These are phyloP conservation scores for Oikopleura albicans DNA, from an alignment of 23 tunicate genomes.

Conservation along the genomic window DNA sequence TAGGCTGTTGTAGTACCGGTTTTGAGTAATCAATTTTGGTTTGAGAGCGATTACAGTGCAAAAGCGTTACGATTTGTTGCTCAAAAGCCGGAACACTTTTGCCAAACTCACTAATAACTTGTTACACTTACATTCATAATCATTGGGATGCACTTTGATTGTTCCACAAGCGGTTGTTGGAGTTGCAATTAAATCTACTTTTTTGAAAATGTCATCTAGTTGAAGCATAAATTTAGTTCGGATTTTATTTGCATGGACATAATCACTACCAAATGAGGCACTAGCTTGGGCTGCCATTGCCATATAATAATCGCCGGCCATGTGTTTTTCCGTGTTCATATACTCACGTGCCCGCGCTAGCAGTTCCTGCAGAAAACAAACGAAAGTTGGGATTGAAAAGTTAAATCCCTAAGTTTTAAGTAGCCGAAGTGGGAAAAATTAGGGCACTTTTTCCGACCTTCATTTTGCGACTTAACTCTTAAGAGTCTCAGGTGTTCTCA, in stretches of 20 bases:
- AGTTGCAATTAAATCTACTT: conserved; percentile 4
- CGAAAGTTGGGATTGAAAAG: no score
- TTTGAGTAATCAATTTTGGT: no score
- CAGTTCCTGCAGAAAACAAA: neutral
- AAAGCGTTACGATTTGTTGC: no score
- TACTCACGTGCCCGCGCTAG: neutral
- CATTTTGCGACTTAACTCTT: no score
- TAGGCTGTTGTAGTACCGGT: neutral
- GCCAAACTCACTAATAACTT: no score
- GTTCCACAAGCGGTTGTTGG: neutral
- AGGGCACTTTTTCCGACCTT: no score
- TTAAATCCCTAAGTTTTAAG: no score
- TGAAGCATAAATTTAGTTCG: conserved; percentile 1
- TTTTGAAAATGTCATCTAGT: neutral
- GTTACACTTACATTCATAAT: neutral
- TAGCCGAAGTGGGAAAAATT: no score
- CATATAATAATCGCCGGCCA: neutral
- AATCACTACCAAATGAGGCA: neutral
- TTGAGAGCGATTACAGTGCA: no score
- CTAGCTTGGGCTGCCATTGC: neutral
- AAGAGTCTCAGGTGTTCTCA: no score
- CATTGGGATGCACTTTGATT: neutral
- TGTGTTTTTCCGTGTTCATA: neutral
- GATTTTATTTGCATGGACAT: neutral
- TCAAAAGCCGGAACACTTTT: no score